Evolutionary conservation across 64 coral and sea anemone genomes (phyloP), one percentile per base, ranked within the genome.

Genomic region (Platygyra sinensis): DNA sequence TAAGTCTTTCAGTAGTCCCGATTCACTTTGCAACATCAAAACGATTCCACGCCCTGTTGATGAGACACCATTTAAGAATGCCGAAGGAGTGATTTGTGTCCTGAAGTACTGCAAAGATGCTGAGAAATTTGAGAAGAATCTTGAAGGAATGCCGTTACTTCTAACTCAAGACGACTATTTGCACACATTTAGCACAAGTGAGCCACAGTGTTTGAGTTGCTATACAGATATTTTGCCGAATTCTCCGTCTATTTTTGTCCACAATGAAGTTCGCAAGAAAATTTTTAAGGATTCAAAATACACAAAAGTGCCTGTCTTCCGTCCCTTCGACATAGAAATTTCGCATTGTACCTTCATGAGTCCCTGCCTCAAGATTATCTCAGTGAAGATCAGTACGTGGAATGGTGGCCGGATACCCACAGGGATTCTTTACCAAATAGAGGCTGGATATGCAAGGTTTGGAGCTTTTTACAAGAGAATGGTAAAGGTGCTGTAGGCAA

Each of bases 21-120:
- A 67, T 71, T 33, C 67, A 12, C 62, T 80, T 39, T 80, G 77
- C 39, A 60, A 73, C 11, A 73, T 91, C 62, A 80, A 72, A 76
- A 29, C 2, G 18, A 42, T 91, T 10, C 89, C 89, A 19, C 54
- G 24, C 30, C 32, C 16, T 75, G 59, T 91, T 74, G 64, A 74
- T 30, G 60, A 76, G 60, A 91, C 89, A 39, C 79, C 79, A 63
- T 83, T 91, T 39, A 61, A 75, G 64, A 59, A 69, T 15, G 63
- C 38, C 22, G 52, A 85, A 13, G 54, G 59, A 50, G 73, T 91
- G 52, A 57, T 91, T 75, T 6, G 30, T 12, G 80, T 91, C 30
- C 80, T 91, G 1, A 85, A 73, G 67, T 91, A 91, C 30, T 91
- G 89, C 52, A 91, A 51, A 62, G n/a, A 64, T 14, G 67, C 73